phyloP scores from a whole-genome alignment of 2,797 vertebrate genomes.

The Heteromormyrus szaboi region DNA sequence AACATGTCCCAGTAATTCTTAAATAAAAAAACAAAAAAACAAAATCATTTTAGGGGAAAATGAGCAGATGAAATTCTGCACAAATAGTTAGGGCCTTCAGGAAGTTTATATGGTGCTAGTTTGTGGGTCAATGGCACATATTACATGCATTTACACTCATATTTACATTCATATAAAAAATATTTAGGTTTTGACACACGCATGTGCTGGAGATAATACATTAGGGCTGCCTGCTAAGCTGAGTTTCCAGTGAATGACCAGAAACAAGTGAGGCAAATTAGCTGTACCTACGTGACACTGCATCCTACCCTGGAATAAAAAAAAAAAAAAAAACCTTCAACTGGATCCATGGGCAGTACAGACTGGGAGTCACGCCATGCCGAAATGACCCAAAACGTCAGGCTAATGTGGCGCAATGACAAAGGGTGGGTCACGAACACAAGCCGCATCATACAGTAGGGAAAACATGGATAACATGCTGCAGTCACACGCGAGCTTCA shows the following conservation, averaged over 20 bases:
- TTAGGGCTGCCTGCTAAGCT: neutral
- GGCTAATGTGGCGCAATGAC: constrained; percentile 43
- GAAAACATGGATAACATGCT: neutral
- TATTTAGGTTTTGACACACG: neutral
- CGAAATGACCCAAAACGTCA: neutral
- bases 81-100: neutral
- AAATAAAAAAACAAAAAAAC: neutral
- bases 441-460: constrained; percentile 30
- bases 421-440: constrained; percentile 50
- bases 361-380: neutral
- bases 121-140: neutral
- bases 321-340: neutral
- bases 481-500: neutral
- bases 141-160: neutral
- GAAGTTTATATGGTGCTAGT: neutral
- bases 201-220: neutral
- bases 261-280: neutral
- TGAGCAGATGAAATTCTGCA: neutral
- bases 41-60: neutral
- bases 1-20: neutral
- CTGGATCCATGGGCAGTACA: neutral
- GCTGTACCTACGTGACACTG: neutral
- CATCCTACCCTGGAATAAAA: neutral
- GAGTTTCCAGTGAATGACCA: neutral
- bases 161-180: neutral